A percentile compares a stretch with the other conserved stretches of the same genome.
These are phyloP conservation scores for Kryptolebias marmoratus DNA, from an alignment of 2,113 vertebrate species.

Conservation along the genomic window DNA sequence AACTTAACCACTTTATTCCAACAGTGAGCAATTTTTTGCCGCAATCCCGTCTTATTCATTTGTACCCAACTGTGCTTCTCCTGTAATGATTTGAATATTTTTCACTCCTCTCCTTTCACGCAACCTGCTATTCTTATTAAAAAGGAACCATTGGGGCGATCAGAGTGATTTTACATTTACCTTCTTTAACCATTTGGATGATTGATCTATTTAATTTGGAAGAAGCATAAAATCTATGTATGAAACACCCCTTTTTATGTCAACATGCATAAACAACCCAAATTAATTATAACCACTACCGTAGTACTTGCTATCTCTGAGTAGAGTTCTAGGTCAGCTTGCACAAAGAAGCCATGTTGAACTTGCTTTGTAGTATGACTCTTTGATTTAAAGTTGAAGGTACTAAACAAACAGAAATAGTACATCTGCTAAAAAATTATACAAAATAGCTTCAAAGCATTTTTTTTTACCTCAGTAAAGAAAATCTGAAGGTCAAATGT, in stretches of 20 bases:
- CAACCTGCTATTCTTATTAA: neutral
- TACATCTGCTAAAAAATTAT: neutral
- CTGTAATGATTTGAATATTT: neutral
- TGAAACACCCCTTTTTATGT: neutral
- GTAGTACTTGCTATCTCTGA: neutral
- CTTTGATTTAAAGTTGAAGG: neutral
- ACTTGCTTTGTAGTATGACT: neutral
- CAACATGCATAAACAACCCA: neutral
- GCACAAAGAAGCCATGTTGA: neutral
- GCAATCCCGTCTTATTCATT: neutral
- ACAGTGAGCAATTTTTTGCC: neutral
- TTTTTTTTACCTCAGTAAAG: neutral
- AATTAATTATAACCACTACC: neutral
- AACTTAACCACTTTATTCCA: neutral
- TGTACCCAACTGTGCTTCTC: neutral
- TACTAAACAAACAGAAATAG: neutral
- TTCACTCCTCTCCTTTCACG: neutral
- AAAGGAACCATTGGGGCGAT: neutral
- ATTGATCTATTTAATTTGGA: neutral
- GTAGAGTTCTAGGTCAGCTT: neutral
- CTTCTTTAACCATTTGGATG: neutral
- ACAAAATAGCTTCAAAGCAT: conserved; percentile 13
- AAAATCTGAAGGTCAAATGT: neutral
- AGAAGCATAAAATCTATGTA: neutral
- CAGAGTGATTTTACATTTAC: neutral